phyloP scores from a whole-genome alignment of 2,113 vertebrate species.

The Raja brachyura region DNA sequence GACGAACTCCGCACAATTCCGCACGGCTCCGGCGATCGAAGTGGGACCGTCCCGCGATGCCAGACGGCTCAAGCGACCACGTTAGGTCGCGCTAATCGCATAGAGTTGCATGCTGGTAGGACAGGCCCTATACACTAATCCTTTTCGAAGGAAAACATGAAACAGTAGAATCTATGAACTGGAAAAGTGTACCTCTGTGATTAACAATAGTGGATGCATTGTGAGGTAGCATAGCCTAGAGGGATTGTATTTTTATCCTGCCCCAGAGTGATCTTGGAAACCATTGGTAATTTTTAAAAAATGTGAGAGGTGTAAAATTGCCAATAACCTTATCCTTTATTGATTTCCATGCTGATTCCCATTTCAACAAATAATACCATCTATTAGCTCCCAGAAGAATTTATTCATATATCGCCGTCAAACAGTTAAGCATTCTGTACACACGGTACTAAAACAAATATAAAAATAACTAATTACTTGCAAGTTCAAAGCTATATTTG shows the following conservation, averaged over 20 bases:
- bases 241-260: background rate
- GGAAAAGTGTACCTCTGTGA: too few species aligned
- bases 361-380: background rate
- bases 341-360: background rate
- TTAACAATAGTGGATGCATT: background rate
- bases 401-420: background rate
- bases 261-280: background rate
- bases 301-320: background rate
- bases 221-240: background rate
- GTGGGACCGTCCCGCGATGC: too few species aligned
- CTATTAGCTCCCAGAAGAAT: background rate
- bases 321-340: background rate
- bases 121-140: too few species aligned
- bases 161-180: background rate
- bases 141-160: too few species aligned
- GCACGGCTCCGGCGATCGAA: too few species aligned
- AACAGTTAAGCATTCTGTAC: background rate
- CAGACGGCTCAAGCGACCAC: too few species aligned
- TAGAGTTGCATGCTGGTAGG: too few species aligned
- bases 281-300: too few species aligned
- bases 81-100: too few species aligned
- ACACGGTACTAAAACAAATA: background rate
- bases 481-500: background rate
- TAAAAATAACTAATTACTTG: background rate
- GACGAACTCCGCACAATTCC: too few species aligned